Evolutionary conservation across 2,888 invertebrate genomes (phyloP), one percentile per base, ranked within the genome.

Genomic region (Smittia aterrima): DNA sequence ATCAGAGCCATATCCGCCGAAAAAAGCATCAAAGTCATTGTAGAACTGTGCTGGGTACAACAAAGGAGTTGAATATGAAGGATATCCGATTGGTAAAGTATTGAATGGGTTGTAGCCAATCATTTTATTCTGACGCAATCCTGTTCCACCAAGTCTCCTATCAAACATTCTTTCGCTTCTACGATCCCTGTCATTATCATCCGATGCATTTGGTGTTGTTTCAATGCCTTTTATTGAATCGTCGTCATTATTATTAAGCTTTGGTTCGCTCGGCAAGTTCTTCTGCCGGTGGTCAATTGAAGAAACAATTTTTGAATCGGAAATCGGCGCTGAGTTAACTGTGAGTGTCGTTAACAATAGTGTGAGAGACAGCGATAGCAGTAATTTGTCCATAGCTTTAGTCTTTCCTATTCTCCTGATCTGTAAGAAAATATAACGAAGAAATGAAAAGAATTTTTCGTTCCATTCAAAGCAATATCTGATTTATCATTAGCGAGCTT

Each of bases 271-370:
- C 32, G 32, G 9, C 32, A 20, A 47, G 40, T 70, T 70, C 53
- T 70, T 9, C 22, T 72, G 72, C 22, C 27, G 58, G n/a, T 72
- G 38, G 9, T 72, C 62, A 62, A 72, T 62, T 0, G 72, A 1
- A 13, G 72, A 72, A 22, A 72, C 38, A 22, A 72, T 20, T 72
- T 72, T 72, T 24, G 72, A 72, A n/a, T 22, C 54, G 32, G 72
- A 22, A 58, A 62, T 58, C n/a, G 72, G 62, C 20, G 72, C 72
- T 62, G 58, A 62, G 38, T 62, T 62, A 72, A 62, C 72, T 72
- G 58, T 58, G 40, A 72, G 58, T 62, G 72, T 22, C 16, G 58
- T 24, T 62, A 72, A 72, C 58, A 62, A 58, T 40, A 62, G 24
- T n/a, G 24, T 38, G 40, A 58, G 32, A 72, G 40, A 40, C 62